Base-by-base conservation (phyloP, 30 jellyfish, hydroid and myxozoan genomes). In the Clytia hemisphaerica region DNA sequence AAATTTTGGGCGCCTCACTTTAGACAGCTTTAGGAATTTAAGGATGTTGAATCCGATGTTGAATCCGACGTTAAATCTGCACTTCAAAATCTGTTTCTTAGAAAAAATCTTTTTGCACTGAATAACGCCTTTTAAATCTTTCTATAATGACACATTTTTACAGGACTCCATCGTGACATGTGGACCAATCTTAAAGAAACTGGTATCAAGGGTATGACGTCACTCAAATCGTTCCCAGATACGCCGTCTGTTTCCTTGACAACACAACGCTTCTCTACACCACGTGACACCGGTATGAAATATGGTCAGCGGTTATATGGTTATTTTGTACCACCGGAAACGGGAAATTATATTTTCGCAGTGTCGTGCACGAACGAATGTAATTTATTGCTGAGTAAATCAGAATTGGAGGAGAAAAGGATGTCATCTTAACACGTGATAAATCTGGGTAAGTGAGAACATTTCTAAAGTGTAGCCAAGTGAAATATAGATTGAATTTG, bases 311-410 rank as follows among this genome's bases (percentile, higher is more conserved):
- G 95, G 61, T 32, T 89, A 14, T 75, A 76, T 35, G 98, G 98
- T 2, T 89, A 45, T 54, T 89, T 89, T 75, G 73, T 83, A 12
- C 95, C 98, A 2, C 94, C 94, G 6, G 94, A 74, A 32, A 66
- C 76, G 46, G 98, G 98, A 4, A 74, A 67, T 19, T 89, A 89
- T 75, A 89, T 89, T 82, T 89, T 89, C 71, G 98, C 95, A 2
- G 84, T 84, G 37, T 89, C 98, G 0, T 89, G 98, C 72, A 75
- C 88, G 42, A 95, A 89, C 49, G 95, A 89, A 45, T 89, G 98
- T 60, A 62, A 76, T 57, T 70, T 89, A 71, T 69, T 72, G 15
- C 70, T 89, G 34, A 89, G 98, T 53, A 67, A 84, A 5, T 72
- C 49, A 28, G 98, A 80, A 44, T 90, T 80, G 28, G 98, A 89